phyloP scores from a whole-genome alignment of 2,797 vertebrate genomes.

The Acestrorhynchus altus region DNA sequence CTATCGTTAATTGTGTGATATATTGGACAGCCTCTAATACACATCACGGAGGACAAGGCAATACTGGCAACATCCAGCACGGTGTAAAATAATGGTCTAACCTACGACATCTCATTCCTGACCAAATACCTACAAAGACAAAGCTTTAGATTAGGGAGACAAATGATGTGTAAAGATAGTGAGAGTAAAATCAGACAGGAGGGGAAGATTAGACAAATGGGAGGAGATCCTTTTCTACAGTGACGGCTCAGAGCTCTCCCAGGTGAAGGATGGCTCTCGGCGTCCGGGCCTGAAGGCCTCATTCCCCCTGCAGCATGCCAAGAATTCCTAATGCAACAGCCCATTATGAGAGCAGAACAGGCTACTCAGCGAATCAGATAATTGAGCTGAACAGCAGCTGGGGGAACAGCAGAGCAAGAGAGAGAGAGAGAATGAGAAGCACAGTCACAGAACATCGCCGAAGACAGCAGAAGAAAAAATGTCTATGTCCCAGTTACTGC shows the following conservation, averaged over 20 bases:
- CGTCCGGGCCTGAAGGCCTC: conserved; percentile 34
- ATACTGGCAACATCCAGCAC: not conserved
- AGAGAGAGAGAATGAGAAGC: conserved; percentile 13
- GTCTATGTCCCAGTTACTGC: not conserved
- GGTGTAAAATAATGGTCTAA: not conserved
- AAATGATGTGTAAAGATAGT: not conserved
- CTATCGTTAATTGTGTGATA: not conserved
- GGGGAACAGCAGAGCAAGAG: conserved; percentile 5
- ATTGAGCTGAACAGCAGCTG: conserved; percentile 52
- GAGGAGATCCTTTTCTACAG: not conserved
- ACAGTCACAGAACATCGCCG: conserved; percentile 17
- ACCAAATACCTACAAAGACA: not conserved
- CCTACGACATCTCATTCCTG: not conserved
- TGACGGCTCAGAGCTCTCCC: conserved; percentile 10
- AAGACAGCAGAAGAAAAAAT: conserved; percentile 1
- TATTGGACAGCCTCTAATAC: not conserved
- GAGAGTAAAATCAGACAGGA: not conserved
- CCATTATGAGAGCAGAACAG: conserved; percentile 50
- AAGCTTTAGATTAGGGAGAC: not conserved
- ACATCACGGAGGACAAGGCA: not conserved
- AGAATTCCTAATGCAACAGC: conserved; percentile 45
- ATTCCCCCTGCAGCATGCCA: conserved; percentile 39
- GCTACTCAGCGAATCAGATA: conserved; percentile 55
- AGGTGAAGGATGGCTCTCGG: conserved; percentile 44
- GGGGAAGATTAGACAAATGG: conserved; percentile 14